Conservation (phyloP, 2,113 vertebrate genomes). For the Microcebus jonahi region DNA sequence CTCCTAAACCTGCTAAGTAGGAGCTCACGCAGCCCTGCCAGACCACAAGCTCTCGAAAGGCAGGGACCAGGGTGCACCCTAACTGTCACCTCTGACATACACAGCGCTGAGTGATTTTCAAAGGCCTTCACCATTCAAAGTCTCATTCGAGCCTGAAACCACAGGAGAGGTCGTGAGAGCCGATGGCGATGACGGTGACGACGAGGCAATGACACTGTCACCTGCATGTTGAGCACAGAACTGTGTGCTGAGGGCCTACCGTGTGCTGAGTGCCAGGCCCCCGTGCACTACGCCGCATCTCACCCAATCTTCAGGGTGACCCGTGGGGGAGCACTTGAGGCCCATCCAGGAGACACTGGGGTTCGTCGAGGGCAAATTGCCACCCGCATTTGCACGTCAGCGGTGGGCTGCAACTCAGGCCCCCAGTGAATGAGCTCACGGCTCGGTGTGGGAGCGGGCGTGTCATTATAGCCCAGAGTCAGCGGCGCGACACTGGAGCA, state of each 20-base stretch:
- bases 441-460: too few species aligned
- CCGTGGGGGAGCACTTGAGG: neutral
- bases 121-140: neutral
- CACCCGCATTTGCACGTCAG: neutral
- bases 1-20: neutral
- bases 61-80: rapidly evolving
- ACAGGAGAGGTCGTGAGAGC: neutral
- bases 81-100: neutral
- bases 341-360: neutral
- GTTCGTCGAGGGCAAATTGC: neutral
- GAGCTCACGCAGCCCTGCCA: neutral
- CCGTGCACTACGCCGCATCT: rapidly evolving
- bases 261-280: neutral
- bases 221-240: rapidly evolving
- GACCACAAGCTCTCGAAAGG: neutral
- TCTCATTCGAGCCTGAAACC: neutral
- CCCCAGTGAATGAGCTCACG: neutral
- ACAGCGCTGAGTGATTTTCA: neutral
- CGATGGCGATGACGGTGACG: rapidly evolving
- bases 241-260: rapidly evolving
- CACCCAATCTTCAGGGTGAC: neutral
- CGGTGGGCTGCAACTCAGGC: neutral
- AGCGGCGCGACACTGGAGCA: neutral
- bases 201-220: neutral
- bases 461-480: neutral